phyloP scores from a whole-genome alignment of 1,140 invertebrate species.

The Chymomyza costata region DNA sequence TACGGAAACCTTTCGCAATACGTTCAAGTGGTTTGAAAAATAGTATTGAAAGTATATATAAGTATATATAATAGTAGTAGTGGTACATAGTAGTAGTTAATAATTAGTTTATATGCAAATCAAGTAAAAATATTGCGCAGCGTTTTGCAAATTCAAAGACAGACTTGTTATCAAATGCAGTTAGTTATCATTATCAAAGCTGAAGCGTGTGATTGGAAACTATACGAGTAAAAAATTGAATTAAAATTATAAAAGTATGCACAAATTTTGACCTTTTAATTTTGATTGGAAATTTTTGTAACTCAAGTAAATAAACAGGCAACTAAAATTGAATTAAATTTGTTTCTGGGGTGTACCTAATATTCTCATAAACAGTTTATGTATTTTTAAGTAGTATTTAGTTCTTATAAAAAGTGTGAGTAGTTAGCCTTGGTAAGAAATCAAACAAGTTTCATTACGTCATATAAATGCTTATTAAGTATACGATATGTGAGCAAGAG shows the following conservation, averaged over 20 bases:
- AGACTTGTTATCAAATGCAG: slow-evolving; percentile 58
- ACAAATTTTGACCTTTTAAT: slow-evolving; percentile 8
- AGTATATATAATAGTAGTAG: too few relatives aligned
- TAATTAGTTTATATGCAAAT: slow-evolving; percentile 41
- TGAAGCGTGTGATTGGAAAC: slow-evolving; percentile 67
- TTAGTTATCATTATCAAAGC: slow-evolving; percentile 52
- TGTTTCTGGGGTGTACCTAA: slow-evolving; percentile 22
- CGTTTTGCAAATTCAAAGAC: slow-evolving; percentile 22
- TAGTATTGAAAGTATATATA: slow-evolving; percentile 17
- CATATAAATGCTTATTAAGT: too few relatives aligned
- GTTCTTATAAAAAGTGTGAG: too few relatives aligned
- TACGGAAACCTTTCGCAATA: slow-evolving; percentile 18
- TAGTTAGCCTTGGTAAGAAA: too few relatives aligned
- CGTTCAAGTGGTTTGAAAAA: slow-evolving; percentile 26
- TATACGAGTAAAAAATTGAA: slow-evolving; percentile 4
- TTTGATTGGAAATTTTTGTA: not conserved
- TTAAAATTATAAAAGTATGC: too few relatives aligned
- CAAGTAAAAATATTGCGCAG: slow-evolving; percentile 1
- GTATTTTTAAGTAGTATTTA: too few relatives aligned
- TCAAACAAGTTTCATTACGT: too few relatives aligned
- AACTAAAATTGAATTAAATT: slow-evolving; percentile 11
- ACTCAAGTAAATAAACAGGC: too few relatives aligned
- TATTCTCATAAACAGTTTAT: too few relatives aligned
- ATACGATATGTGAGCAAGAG: slow-evolving; percentile 25
- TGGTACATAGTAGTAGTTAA: slow-evolving; percentile 15